Percentiles rank a stretch among this genome's conserved stretches.
These are phyloP conservation scores for Gallinago paraguaiae DNA, from an alignment of 2,113 vertebrate genomes.

Conservation along the genomic window DNA sequence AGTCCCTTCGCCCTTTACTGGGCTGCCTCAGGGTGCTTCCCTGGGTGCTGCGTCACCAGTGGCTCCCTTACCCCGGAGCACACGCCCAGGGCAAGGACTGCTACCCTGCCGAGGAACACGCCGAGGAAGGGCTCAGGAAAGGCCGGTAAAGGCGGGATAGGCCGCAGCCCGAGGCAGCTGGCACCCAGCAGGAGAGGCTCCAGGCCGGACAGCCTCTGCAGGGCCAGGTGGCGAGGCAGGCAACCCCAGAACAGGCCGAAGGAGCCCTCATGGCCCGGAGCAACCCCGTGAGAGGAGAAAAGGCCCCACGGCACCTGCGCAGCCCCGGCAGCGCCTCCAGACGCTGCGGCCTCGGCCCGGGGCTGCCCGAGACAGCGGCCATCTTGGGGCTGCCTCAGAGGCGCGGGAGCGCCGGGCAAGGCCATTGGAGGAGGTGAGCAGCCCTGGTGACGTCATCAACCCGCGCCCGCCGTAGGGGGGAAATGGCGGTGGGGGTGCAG, in stretches of 20 bases:
- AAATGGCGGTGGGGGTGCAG: fast-evolving
- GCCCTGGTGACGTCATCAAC: not conserved
- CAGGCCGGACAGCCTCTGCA: not conserved
- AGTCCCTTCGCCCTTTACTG: fast-evolving
- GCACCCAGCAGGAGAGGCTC: too few species aligned
- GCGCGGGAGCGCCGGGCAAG: not conserved
- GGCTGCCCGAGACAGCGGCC: fast-evolving
- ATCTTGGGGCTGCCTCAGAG: not conserved
- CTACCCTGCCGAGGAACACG: fast-evolving
- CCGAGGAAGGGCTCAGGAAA: fast-evolving
- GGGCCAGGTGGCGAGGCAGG: too few species aligned
- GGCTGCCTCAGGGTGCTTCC: not conserved
- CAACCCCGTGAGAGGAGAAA: not conserved
- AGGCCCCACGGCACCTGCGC: fast-evolving
- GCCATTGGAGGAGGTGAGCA: not conserved
- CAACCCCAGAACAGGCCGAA: not conserved
- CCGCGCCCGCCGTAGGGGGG: not conserved
- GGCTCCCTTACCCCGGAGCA: not conserved
- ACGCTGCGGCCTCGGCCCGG: fast-evolving
- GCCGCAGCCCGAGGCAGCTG: not conserved
- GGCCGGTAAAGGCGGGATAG: too few species aligned
- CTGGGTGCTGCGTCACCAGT: fast-evolving
- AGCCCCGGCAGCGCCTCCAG: fast-evolving
- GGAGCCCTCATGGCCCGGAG: not conserved
- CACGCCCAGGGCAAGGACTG: fast-evolving